Conservation (phyloP, 2,888 invertebrate genomes). For the Nesidiocoris tenuis region DNA sequence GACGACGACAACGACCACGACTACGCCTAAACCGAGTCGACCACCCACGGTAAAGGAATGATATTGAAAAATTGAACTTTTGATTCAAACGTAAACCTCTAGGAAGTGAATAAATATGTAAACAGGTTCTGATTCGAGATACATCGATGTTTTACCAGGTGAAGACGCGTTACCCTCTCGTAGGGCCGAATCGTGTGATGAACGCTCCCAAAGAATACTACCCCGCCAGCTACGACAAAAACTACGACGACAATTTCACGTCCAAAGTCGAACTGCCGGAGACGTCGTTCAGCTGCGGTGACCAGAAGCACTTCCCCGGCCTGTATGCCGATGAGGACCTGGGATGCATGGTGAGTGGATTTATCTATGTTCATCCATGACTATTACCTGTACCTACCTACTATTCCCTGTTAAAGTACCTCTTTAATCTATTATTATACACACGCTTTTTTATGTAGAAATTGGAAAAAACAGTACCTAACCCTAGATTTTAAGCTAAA, state of each 20-base stretch:
- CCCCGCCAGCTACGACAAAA: conserved; percentile 83
- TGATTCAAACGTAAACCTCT: too few relatives aligned
- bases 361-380: too few relatives aligned
- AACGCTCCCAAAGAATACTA: conserved; percentile 87
- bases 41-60: conserved; percentile 45
- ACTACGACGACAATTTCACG: conserved; percentile 75
- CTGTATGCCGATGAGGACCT: conserved; percentile 83
- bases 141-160: conserved; percentile 45
- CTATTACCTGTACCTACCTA: too few relatives aligned
- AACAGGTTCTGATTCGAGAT: too few relatives aligned
- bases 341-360: conserved; percentile 79
- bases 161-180: conserved; percentile 53
- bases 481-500: too few relatives aligned
- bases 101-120: too few relatives aligned
- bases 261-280: conserved; percentile 81
- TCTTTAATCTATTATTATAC: too few relatives aligned
- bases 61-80: background rate
- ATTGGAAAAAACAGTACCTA: too few relatives aligned
- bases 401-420: too few relatives aligned
- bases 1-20: conserved; percentile 56
- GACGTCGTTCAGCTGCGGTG: conserved; percentile 80
- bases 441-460: too few relatives aligned
- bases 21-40: conserved; percentile 54
- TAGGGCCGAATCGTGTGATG: conserved; percentile 69
- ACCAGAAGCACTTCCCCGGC: conserved; percentile 88